Base-by-base conservation (phyloP, 2,113 vertebrate genomes). In the Bufo gargarizans region DNA sequence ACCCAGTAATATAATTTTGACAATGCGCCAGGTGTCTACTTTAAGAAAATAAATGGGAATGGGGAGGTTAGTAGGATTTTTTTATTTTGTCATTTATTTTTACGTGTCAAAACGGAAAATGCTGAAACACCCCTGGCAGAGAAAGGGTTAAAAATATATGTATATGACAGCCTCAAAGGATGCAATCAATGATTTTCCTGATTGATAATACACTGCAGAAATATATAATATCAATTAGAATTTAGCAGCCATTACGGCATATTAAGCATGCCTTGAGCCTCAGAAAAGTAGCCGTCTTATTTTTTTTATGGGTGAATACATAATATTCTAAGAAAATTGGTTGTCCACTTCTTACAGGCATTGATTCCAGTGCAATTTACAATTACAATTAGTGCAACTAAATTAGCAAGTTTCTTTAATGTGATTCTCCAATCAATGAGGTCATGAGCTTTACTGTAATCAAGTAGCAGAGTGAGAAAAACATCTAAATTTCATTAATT, bases 371-470 rank as follows among this genome's bases (percentile, higher is more conserved):
- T 58, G 50, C 77, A 87, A 87, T 87, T 87, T 87, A 87, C 77
- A 87, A 86, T 86, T 86, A 86, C 85, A 86, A 87, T 87, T 83
- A 84, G 81, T 88, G 50, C 43, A 88, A 77, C 87, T 88, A 84
- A 84, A 84, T 84, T 77, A 77, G 87, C 58, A 88, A 88, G 80
- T 77, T 84, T 88, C 87, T 88, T 84, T 77, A 84, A 87, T 76
- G 87, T 84, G 63, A 88, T 49, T 77, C 65, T 72, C 58, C 80
- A 82, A 88, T 83, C 87, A 83, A 88, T 77, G 71, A 77, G 87
- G 86, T 87, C 86, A 84, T 82, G 80, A 88, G 80, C 71, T 84
- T 83, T 84, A 65, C 87, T 65, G 80, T 88, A 88, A 82, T 83
- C 80, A 84, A 88, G 87, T 77, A 82, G 19, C 80, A 77, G 20